Percentiles rank a stretch among this genome's conserved stretches.
Conservation (phyloP, 1,140 invertebrate genomes). For the Contarinia nasturtii region DNA sequence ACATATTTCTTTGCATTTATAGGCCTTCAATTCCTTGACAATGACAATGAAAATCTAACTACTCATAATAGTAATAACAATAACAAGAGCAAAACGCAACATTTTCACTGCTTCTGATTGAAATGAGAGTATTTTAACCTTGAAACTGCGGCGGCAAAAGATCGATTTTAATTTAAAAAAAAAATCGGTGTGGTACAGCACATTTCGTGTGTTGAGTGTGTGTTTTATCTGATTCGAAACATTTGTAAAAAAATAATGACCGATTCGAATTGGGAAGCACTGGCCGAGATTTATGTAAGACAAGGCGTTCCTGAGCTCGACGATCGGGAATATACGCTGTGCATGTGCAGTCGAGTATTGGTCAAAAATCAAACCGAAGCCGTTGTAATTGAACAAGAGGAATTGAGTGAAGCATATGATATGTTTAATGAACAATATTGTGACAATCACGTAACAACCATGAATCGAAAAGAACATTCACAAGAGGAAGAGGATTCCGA, state of each 20-base stretch:
- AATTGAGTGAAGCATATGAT: not conserved
- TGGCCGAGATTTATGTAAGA: conserved; percentile 27
- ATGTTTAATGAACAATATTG: not conserved
- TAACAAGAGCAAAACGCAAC: no score
- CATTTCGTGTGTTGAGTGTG: no score
- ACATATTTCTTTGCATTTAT: no score
- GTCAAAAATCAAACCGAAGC: conserved; percentile 15
- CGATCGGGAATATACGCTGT: conserved; percentile 22
- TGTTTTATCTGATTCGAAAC: no score
- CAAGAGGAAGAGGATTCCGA: conserved; percentile 28
- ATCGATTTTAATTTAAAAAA: no score
- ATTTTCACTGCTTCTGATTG: no score
- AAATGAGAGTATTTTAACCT: no score
- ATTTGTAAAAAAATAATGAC: not conserved
- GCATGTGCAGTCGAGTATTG: conserved; percentile 26
- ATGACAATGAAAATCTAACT: no score
- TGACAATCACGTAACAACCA: not conserved
- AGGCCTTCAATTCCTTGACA: no score
- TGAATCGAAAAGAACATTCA: not conserved
- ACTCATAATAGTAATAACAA: no score
- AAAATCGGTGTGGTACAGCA: no score
- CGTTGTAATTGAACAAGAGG: not conserved
- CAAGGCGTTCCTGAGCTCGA: conserved; percentile 9
- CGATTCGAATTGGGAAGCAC: conserved; percentile 26
- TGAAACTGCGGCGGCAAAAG: no score